Base-by-base conservation (phyloP, 2,797 vertebrate genomes). In the Propithecus perrieri region DNA sequence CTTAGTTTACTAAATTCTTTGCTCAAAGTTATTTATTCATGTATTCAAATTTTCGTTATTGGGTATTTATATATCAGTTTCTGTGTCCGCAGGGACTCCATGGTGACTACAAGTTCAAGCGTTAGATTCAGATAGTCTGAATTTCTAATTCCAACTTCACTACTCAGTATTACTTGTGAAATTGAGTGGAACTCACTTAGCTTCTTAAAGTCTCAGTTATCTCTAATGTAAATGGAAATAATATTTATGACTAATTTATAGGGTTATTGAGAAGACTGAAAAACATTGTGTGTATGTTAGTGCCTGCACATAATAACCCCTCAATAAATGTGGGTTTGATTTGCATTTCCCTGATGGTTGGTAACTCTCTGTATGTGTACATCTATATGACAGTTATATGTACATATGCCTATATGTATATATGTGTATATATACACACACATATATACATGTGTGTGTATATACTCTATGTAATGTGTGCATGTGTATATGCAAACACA, bases 161-260 rank as follows among this genome's bases (percentile, higher is more conserved):
- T 86, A 30, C 7, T 94, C 59, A 87, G 14, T 71, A 75, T 9
- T 63, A 65, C 10, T 28, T 89, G 46, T 72, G 22, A 57, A 93
- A 61, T 3, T 69, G 18, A 4, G 5, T 72, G 7, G 30, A 81
- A 81, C 22, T 87, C 24, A 9, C 20, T 94, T 80, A 95, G 33
- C 65, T 71, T 90, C 38, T 94, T 92, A 43, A 85, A 88, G 92
- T 79, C 24, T 88, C 12, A 88, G 28, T 41, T 90, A 15, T 24
- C 43, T 88, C 48, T 94, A 79, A 53, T 41, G 10, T 87, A 63
- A 83, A 22, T 53, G 6, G 59, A 90, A 97, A 93, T 88, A 88
- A 61, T 75, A 38, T 81, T 83, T 84, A 75, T 74, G 75, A 41
- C 2, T 33, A 74, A 57, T 4, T 78, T 81, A 53, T 1, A 74